Evolutionary conservation across 2,113 vertebrate species (phyloP).

Genomic region (human (Homo sapiens)): DNA sequence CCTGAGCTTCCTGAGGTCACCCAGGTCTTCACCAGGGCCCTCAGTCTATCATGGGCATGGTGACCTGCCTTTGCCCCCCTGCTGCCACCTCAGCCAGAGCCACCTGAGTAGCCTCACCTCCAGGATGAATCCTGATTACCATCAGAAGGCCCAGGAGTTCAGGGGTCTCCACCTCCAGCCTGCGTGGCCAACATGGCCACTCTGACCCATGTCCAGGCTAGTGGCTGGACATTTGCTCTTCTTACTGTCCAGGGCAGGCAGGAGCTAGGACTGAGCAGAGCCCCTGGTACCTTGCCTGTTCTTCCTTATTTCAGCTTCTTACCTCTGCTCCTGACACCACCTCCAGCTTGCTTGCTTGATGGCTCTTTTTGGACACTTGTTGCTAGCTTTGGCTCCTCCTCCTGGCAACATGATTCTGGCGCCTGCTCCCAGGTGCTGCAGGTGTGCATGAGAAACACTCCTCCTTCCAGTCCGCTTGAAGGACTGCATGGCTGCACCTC

Average conservation of each 20-base stretch:
- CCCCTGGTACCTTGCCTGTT: not conserved
- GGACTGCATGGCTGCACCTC: fast-evolving
- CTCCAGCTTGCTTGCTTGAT: not conserved
- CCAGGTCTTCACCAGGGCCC: too few species aligned
- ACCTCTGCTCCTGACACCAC: not conserved
- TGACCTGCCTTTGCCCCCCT: not conserved
- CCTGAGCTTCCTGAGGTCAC: fast-evolving
- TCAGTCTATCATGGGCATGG: fast-evolving
- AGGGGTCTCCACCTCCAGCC: not conserved
- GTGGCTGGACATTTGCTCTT: not conserved
- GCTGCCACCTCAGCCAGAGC: not conserved
- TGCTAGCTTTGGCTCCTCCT: not conserved
- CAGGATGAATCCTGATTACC: not conserved
- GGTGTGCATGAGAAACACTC: not conserved
- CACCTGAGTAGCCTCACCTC: not conserved
- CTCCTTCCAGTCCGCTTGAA: not conserved
- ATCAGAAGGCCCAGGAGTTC: not conserved
- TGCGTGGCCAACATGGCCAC: not conserved
- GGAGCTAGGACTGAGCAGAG: not conserved
- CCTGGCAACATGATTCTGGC: not conserved
- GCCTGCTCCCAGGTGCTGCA: not conserved
- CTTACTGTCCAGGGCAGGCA: not conserved
- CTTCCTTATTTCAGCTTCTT: not conserved
- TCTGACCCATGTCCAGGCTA: not conserved
- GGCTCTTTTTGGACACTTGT: not conserved